phyloP scores from a whole-genome alignment of 2,888 invertebrate species.

The Mantis religiosa region DNA sequence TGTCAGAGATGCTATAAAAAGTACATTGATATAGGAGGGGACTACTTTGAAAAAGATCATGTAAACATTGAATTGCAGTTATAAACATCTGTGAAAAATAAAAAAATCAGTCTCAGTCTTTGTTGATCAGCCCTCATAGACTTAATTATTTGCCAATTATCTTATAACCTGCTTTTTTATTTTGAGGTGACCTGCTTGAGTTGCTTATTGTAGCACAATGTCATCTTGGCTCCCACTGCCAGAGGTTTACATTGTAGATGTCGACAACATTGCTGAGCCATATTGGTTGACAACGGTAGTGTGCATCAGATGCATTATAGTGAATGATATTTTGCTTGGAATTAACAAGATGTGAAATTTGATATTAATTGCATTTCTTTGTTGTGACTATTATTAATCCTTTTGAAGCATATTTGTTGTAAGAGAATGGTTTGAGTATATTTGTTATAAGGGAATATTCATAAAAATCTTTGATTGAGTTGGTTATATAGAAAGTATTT shows the following conservation, averaged over 20 bases:
- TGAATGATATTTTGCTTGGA: neutral
- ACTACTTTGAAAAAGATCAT: no score
- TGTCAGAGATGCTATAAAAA: no score
- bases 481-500: no score
- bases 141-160: neutral
- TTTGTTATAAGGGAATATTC: no score
- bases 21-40: no score
- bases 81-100: no score
- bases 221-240: slow-evolving; percentile 32
- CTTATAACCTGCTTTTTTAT: neutral
- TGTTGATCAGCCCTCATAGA: no score
- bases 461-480: no score
- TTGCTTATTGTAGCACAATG: neutral
- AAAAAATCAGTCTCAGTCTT: no score
- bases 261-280: slow-evolving; percentile 40
- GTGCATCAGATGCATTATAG: neutral
- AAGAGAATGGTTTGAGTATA: no score
- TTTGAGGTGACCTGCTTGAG: neutral
- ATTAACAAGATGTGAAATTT: neutral
- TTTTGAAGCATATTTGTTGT: neutral
- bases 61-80: no score
- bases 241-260: slow-evolving; percentile 39
- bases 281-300: slow-evolving; percentile 41
- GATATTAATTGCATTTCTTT: neutral
- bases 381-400: neutral